Evolutionary conservation across 2,888 invertebrate species (phyloP), one percentile per base, ranked within the genome.

Genomic region (Cotesia congregata): DNA sequence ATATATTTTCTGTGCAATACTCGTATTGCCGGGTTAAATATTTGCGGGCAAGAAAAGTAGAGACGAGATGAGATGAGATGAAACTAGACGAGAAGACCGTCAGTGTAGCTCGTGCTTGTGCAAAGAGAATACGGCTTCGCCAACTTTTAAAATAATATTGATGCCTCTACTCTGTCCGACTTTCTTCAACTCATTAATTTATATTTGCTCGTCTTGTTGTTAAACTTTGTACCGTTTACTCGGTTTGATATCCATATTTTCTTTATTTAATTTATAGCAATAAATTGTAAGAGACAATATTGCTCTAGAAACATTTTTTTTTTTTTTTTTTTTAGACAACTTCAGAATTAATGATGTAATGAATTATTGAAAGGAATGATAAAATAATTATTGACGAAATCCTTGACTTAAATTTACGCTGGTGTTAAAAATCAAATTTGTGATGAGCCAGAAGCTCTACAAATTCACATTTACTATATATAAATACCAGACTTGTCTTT

Each of bases 1-100:
- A 30, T 30, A 30, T 30, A 30, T 30, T 30, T 30, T 30, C 30
- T n/a, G 38, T 15, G n/a, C 39, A 20, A 67, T 67, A 39, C 20
- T n/a, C 6, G 15, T 20, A 67, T n/a, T 7, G 38, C 67, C 38
- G 40, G 20, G 17, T n/a, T 38, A 67, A 67, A 67, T 67, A 40
- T 20, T 20, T n/a, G 15, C 1, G 67, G 67, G 17, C 40, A 50
- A 50, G 50, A 50, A 50, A 50, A 50, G 50, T 50, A 50, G 50
- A 12, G 12, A 12, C 7, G 12, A 50, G 50, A 50, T 12, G 50
- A 50, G 50, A 50, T 12, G 30, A 30, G 30, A 30, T 30, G 3
- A 30, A 30, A 30, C 30, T 30, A 30, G 3, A 30, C 30, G 30
- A 30, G 30, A 30, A 30, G 30, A 30, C 30, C 30, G 30, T 30